Evolutionary conservation across 2,113 vertebrate species (phyloP), one percentile per base, ranked within the genome.

Genomic region (Cygnus atratus): DNA sequence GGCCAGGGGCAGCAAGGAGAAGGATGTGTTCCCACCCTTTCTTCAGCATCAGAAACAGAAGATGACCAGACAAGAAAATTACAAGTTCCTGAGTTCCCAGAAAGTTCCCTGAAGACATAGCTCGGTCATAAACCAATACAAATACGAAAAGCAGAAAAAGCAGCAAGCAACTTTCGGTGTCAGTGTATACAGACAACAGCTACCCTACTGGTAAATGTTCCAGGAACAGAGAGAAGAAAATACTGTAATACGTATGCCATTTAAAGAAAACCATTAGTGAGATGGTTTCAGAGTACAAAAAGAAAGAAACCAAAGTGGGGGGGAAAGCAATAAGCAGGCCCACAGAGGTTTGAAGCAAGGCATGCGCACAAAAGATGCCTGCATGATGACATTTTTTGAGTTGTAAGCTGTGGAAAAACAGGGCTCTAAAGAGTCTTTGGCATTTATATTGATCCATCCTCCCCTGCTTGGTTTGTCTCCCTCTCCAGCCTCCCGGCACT

Each of bases 401-500:
- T 37, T 63, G 6, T 61, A 48, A 90, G 7, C 9, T 1, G 0
- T 6, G 7, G 9, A 50, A 11, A 8, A 73, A n/a, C 8, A 54
- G 6, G 5, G 2, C 26, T 90, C 84, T 52, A 61, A 52, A 81
- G 59, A 58, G 2, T 1, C 6, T 70, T 84, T 87, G 44, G 4
- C 28, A n/a, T 48, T 79, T 82, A 46, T 82, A 37, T 19, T 31
- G 22, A 2, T 41, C 43, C 4, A 0, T 35, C 39, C 57, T 63
- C 13, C 33, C 4, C 11, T 52, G 84, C 46, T 59, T 17, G 3
- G 2, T 55, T 80, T 78, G 33, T 41, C 67, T 58, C 41, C n/a
- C 21, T 11, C 12, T 63, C 15, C 61, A 81, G 55, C 10, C 31
- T 66, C n/a, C 33, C 0, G 0, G 21, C 28, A 48, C 28, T 43